These are phyloP conservation scores for Leucozona laternaria DNA, from an alignment of 2,888 invertebrate genomes.

Conservation along the genomic window DNA sequence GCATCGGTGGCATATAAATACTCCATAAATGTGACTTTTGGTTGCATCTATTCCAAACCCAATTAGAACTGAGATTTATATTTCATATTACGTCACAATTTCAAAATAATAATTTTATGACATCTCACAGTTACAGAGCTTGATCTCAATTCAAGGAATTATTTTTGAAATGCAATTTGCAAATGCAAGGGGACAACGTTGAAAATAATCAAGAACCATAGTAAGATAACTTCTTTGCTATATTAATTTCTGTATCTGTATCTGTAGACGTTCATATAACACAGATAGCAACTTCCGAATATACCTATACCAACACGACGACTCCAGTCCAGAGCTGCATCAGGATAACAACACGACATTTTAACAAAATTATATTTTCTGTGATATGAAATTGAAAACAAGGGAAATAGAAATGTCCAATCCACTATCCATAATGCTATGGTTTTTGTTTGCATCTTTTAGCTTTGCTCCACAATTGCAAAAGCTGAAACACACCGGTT, in stretches of 20 bases:
- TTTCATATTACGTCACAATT: not conserved
- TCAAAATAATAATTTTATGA: constrained; percentile 6
- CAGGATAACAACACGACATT: constrained; percentile 36
- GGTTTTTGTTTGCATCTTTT: constrained; percentile 37
- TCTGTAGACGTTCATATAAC: too few species aligned
- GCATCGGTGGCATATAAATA: too few species aligned
- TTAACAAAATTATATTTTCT: constrained; percentile 51
- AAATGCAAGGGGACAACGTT: constrained; percentile 1
- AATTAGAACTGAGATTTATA: not conserved
- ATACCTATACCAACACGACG: too few species aligned
- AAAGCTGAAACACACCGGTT: constrained; percentile 18
- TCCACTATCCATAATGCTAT: constrained; percentile 24
- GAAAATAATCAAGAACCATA: not conserved
- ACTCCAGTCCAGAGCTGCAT: not conserved
- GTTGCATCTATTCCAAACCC: not conserved
- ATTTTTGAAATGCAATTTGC: constrained; percentile 20
- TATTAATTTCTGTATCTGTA: too few species aligned
- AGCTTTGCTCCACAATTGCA: not conserved
- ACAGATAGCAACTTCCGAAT: not conserved
- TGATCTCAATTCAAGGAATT: constrained; percentile 4
- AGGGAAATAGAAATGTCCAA: constrained; percentile 71
- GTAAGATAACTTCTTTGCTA: not conserved
- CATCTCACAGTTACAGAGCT: not conserved
- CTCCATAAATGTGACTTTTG: too few species aligned
- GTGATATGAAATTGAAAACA: constrained; percentile 61